These are phyloP conservation scores for Epicauta chinensis DNA, from an alignment of 1,140 invertebrate species.

Conservation along the genomic window DNA sequence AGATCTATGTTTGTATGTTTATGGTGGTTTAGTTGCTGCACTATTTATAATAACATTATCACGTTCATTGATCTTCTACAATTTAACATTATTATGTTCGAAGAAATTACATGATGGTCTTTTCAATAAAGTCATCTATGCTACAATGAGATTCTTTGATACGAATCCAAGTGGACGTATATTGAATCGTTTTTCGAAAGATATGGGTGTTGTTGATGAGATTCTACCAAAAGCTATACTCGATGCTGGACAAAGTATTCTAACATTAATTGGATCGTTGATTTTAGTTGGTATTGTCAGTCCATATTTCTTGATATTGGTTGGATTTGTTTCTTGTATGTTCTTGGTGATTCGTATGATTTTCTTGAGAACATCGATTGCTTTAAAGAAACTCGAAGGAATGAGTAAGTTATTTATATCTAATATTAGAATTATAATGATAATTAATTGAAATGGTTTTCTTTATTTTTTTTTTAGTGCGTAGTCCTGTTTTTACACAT, in stretches of 20 bases:
- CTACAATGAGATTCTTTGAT: slow-evolving; percentile 79
- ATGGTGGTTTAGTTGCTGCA: slow-evolving; percentile 44
- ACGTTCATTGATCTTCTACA: slow-evolving; percentile 56
- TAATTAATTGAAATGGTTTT: too few species aligned
- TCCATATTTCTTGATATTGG: slow-evolving; percentile 54
- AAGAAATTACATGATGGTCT: slow-evolving; percentile 61
- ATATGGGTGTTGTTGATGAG: slow-evolving; percentile 59
- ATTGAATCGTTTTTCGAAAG: slow-evolving; percentile 42
- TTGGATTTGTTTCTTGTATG: slow-evolving; percentile 49
- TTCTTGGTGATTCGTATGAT: slow-evolving; percentile 52
- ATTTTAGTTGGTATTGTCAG: slow-evolving; percentile 58
- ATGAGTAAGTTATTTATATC: slow-evolving; percentile 45
- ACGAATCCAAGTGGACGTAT: slow-evolving; percentile 63
- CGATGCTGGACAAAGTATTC: slow-evolving; percentile 57
- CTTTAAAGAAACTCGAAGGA: slow-evolving; percentile 59
- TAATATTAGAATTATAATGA: neutral
- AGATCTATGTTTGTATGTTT: slow-evolving; percentile 47
- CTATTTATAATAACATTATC: slow-evolving; percentile 46
- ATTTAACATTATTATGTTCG: slow-evolving; percentile 57
- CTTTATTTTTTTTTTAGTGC: slow-evolving; percentile 50
- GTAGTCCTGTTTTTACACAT: slow-evolving; percentile 78
- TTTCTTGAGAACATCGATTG: slow-evolving; percentile 57
- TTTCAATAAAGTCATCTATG: slow-evolving; percentile 54
- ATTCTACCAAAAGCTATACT: slow-evolving; percentile 56
- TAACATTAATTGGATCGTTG: slow-evolving; percentile 44